Evolutionary conservation across 2,113 vertebrate species (phyloP).

Genomic region (Pongo pygmaeus): DNA sequence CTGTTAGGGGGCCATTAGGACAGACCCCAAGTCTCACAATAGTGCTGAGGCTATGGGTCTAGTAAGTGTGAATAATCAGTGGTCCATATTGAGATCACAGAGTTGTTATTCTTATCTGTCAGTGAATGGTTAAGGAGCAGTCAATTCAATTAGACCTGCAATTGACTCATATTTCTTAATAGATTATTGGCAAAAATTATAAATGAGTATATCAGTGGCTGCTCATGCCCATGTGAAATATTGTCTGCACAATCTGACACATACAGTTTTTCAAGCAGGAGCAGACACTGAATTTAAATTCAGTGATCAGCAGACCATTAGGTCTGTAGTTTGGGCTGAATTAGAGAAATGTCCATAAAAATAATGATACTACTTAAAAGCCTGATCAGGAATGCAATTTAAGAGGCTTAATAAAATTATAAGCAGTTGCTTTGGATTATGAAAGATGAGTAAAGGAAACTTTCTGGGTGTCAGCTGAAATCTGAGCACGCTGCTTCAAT

Average conservation of each 20-base stretch:
- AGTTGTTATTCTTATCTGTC: background rate
- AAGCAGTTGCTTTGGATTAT: background rate
- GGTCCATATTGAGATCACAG: background rate
- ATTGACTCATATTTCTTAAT: background rate
- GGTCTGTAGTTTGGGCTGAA: background rate
- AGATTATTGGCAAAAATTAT: constrained; percentile 9
- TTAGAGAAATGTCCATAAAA: constrained; percentile 34
- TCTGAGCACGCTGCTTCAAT: background rate
- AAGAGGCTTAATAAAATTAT: constrained; percentile 1
- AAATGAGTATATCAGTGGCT: background rate
- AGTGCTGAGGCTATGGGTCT: background rate
- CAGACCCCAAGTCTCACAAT: background rate
- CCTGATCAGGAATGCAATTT: background rate
- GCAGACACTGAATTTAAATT: background rate
- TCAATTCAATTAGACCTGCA: constrained; percentile 10
- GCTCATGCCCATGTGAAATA: background rate
- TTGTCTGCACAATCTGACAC: background rate
- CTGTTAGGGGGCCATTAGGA: background rate
- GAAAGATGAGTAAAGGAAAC: background rate
- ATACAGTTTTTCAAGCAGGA: background rate
- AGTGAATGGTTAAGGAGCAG: background rate
- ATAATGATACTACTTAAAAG: background rate
- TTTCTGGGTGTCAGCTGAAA: background rate
- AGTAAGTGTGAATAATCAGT: background rate
- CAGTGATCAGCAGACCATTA: background rate